Evolutionary conservation across 2,797 vertebrate genomes (phyloP).

Genomic region (Peromyscus aztecus): DNA sequence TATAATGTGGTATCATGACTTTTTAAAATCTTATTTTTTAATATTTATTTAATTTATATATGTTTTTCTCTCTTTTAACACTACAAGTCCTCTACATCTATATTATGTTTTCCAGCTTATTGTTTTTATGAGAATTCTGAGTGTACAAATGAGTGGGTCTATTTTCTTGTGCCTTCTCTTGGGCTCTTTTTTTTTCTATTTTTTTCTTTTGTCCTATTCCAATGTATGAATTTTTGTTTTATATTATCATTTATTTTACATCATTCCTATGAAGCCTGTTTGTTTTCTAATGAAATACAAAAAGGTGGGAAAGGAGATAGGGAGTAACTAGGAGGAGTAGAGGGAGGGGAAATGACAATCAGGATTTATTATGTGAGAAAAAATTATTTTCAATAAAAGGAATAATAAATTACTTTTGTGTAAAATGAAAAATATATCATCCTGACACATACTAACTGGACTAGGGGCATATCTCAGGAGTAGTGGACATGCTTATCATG

Average conservation of each 20-base stretch:
- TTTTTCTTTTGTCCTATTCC: not conserved
- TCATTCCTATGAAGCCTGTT: not conserved
- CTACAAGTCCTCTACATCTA: not conserved
- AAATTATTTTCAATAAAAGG: not conserved
- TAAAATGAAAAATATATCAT: not conserved
- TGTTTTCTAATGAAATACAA: not conserved
- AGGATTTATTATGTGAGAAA: no score
- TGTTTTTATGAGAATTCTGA: not conserved
- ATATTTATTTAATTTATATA: not conserved
- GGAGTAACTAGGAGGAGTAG: not conserved
- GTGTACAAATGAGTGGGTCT: not conserved
- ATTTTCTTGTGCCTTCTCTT: not conserved
- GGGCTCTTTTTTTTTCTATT: not conserved
- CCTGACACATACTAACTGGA: not conserved
- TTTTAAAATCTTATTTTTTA: not conserved
- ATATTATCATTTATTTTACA: not conserved
- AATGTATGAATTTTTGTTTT: not conserved
- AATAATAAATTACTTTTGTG: not conserved
- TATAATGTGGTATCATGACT: not conserved
- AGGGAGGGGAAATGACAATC: not conserved
- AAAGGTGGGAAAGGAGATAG: not conserved
- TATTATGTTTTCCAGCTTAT: not conserved
- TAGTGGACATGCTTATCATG: not conserved
- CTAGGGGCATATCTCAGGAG: not conserved
- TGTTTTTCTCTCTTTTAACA: not conserved